phyloP scores from a whole-genome alignment of 2,113 vertebrate species.

The Xenopus laevis region DNA sequence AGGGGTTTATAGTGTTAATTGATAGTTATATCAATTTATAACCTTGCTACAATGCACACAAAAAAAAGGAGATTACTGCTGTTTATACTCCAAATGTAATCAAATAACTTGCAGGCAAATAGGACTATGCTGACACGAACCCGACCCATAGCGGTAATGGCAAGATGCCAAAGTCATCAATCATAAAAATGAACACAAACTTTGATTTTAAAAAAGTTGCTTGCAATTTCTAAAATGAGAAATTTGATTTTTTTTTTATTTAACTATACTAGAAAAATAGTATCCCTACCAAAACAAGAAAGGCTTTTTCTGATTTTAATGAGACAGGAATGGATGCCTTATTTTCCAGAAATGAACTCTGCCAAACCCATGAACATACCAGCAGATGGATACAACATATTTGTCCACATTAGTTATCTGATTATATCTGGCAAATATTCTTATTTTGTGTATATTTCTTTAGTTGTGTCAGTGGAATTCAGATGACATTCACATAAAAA shows the following conservation, averaged over 20 bases:
- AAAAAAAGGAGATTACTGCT: neutral
- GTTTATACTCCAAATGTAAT: slow-evolving; percentile 24
- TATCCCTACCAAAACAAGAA: neutral
- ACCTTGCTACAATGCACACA: slow-evolving; percentile 7
- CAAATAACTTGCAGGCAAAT: slow-evolving; percentile 23
- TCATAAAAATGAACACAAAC: neutral
- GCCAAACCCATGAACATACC: no score
- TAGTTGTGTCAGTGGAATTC: no score
- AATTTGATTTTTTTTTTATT: no score
- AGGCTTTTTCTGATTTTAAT: no score
- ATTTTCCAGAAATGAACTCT: no score
- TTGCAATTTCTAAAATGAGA: neutral
- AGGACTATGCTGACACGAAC: slow-evolving; percentile 4
- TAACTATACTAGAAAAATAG: no score
- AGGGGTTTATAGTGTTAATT: neutral
- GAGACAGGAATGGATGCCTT: no score
- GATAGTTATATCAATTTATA: neutral
- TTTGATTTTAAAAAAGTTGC: neutral
- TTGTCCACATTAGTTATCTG: no score
- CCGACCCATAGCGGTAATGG: neutral
- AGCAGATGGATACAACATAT: no score
- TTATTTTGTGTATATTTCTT: no score
- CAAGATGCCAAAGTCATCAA: neutral
- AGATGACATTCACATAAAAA: no score
- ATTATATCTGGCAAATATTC: no score